Percentiles rank a stretch among this genome's conserved stretches.
phyloP scores from a whole-genome alignment of 2,113 vertebrate genomes.

The Nothobranchius kuhntae region DNA sequence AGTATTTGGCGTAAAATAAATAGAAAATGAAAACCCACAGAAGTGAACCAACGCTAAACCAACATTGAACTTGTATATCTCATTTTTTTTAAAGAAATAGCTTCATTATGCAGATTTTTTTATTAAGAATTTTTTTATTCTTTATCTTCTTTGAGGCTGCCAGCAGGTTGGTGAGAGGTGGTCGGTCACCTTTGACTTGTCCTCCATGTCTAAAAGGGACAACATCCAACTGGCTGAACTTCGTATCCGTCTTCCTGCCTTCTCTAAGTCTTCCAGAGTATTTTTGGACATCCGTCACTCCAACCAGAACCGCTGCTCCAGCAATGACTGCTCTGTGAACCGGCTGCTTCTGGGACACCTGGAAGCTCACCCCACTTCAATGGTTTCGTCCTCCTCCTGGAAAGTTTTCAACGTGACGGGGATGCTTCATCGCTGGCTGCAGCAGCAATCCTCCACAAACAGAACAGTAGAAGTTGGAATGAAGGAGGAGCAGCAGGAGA shows the following conservation, averaged over 20 bases:
- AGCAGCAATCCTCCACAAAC: slow-evolving; percentile 29
- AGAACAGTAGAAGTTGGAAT: not conserved
- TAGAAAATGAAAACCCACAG: too few species aligned
- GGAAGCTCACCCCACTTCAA: slow-evolving; percentile 39
- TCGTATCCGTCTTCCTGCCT: slow-evolving; percentile 72
- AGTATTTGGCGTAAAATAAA: slow-evolving; percentile 54
- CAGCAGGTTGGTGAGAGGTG: slow-evolving; percentile 77
- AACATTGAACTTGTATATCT: too few species aligned
- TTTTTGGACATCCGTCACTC: slow-evolving; percentile 84
- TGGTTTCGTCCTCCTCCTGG: slow-evolving; percentile 75
- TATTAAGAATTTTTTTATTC: not conserved
- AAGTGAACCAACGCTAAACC: too few species aligned
- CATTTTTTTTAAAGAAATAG: too few species aligned
- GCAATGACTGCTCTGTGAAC: slow-evolving; percentile 46
- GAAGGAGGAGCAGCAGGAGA: slow-evolving; percentile 10
- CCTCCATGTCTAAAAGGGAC: slow-evolving; percentile 80
- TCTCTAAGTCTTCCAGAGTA: slow-evolving; percentile 37
- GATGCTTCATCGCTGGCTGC: slow-evolving; percentile 80
- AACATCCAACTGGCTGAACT: slow-evolving; percentile 83
- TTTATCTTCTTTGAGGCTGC: slow-evolving; percentile 72
- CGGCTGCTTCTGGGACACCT: slow-evolving; percentile 80
- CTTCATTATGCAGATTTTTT: too few species aligned
- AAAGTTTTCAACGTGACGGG: slow-evolving; percentile 83
- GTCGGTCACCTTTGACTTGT: slow-evolving; percentile 86
- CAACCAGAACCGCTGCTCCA: slow-evolving; percentile 45